Percentiles rank a stretch among this genome's conserved stretches.
These are phyloP conservation scores for Coregonus clupeaformis DNA, from an alignment of 2,113 vertebrate species.

Conservation along the genomic window DNA sequence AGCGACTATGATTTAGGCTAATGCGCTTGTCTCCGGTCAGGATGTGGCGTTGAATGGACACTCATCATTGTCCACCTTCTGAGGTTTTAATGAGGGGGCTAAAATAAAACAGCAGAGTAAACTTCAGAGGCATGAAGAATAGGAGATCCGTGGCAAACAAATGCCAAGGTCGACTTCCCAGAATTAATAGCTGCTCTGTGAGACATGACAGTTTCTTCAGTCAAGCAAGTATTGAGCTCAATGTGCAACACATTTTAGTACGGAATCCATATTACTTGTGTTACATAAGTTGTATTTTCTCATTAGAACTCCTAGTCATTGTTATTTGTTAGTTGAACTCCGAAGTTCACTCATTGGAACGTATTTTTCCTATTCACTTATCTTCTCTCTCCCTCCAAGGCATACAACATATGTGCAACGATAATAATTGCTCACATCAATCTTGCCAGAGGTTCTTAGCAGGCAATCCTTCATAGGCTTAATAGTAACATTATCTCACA, in stretches of 20 bases:
- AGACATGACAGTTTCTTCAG: no score
- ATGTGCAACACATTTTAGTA: not conserved
- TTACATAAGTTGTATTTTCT: not conserved
- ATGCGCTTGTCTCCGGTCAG: not conserved
- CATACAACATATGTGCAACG: not conserved
- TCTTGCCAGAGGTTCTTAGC: not conserved
- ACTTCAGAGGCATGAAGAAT: not conserved
- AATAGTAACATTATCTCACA: not conserved
- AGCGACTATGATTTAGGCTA: not conserved
- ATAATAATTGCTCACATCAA: conserved; percentile 4
- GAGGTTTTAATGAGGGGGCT: conserved; percentile 9
- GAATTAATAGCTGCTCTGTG: no score
- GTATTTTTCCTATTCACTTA: not conserved
- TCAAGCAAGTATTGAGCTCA: no score
- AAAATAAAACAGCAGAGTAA: conserved; percentile 6
- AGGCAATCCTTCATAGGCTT: not conserved
- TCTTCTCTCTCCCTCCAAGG: not conserved
- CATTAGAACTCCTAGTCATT: not conserved
- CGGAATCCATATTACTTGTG: not conserved
- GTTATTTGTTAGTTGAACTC: not conserved
- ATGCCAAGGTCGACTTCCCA: no score
- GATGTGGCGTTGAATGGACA: conserved; percentile 6
- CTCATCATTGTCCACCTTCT: not conserved
- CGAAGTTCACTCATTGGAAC: not conserved
- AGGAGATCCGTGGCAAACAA: no score